Evolutionary conservation across 2,113 vertebrate species (phyloP).

Genomic region (Collichthys lucidus): DNA sequence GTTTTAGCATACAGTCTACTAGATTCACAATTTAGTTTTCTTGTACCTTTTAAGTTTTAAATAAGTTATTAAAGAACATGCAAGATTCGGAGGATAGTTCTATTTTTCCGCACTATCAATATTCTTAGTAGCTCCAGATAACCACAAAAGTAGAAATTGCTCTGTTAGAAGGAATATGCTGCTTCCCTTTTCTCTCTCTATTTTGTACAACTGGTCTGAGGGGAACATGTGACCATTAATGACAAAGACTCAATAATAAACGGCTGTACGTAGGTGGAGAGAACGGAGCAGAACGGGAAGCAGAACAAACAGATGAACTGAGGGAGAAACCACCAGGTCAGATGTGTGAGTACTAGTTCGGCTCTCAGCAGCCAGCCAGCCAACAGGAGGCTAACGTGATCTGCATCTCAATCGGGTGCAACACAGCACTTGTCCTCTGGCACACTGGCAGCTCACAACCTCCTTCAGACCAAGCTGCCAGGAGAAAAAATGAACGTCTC

Average conservation of each 20-base stretch:
- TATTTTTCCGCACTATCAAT: background rate
- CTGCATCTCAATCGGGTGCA: slow-evolving; percentile 71
- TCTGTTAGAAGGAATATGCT: slow-evolving; percentile 11
- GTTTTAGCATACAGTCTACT: background rate
- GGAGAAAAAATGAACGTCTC: slow-evolving; percentile 56
- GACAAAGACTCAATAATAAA: slow-evolving; percentile 62
- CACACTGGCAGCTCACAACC: slow-evolving; percentile 59
- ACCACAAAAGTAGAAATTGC: slow-evolving; percentile 1
- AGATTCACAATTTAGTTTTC: background rate
- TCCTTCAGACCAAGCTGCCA: slow-evolving; percentile 62
- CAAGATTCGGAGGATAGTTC: background rate
- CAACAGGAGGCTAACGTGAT: slow-evolving; percentile 70
- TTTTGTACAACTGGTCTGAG: slow-evolving; percentile 18
- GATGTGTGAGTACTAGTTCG: slow-evolving; percentile 60
- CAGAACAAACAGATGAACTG: slow-evolving; percentile 64
- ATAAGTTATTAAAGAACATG: background rate
- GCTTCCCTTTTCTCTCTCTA: background rate
- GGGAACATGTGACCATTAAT: slow-evolving; percentile 54
- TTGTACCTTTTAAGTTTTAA: background rate
- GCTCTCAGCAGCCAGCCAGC: slow-evolving; percentile 71
- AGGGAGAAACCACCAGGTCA: slow-evolving; percentile 73
- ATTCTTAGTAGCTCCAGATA: background rate
- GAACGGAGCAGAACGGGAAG: slow-evolving; percentile 32
- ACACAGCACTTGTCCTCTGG: slow-evolving; percentile 72
- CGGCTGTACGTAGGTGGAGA: slow-evolving; percentile 28